Conservation (phyloP, 2,797 vertebrate species). For the Oceanodroma leucorhoa region DNA sequence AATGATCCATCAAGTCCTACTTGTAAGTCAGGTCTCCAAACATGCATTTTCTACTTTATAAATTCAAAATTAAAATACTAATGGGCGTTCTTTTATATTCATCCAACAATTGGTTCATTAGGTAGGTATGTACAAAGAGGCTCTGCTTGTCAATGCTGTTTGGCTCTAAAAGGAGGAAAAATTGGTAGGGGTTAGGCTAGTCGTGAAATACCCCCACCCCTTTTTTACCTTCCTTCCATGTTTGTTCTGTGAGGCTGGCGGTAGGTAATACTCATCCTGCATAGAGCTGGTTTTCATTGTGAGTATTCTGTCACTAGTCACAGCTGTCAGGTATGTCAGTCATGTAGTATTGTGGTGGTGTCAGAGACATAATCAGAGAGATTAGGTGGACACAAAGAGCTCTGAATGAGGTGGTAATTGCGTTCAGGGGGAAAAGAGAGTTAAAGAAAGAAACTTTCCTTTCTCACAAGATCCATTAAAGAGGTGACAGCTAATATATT, state of each 20-base stretch:
- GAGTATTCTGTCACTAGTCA: constrained; percentile 67
- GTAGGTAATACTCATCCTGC: constrained; percentile 72
- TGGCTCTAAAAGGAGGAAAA: constrained; percentile 58
- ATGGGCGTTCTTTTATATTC: constrained; percentile 49
- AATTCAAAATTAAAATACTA: constrained; percentile 62
- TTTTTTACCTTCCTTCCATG: constrained; percentile 58
- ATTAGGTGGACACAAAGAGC: constrained; percentile 77
- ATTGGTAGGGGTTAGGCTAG: constrained; percentile 48
- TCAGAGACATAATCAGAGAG: constrained; percentile 76
- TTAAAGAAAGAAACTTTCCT: constrained; percentile 77
- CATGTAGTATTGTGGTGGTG: constrained; percentile 74
- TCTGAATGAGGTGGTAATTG: constrained; percentile 76
- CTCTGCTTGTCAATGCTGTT: constrained; percentile 53
- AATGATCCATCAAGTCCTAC: constrained; percentile 40
- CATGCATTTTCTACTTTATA: constrained; percentile 42
- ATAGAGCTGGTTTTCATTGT: constrained; percentile 67
- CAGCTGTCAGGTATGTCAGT: constrained; percentile 79
- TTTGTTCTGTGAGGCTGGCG: constrained; percentile 44
- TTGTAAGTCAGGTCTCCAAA: constrained; percentile 43
- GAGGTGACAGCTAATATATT: constrained; percentile 79
- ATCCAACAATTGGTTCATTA: constrained; percentile 46
- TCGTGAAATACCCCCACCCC: constrained; percentile 38
- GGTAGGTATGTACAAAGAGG: constrained; percentile 63
- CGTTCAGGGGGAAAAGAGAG: constrained; percentile 70
- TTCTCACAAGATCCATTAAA: constrained; percentile 76